These are phyloP conservation scores for Nephrocerus scutellatus DNA, from an alignment of 2,888 invertebrate species.

Conservation along the genomic window DNA sequence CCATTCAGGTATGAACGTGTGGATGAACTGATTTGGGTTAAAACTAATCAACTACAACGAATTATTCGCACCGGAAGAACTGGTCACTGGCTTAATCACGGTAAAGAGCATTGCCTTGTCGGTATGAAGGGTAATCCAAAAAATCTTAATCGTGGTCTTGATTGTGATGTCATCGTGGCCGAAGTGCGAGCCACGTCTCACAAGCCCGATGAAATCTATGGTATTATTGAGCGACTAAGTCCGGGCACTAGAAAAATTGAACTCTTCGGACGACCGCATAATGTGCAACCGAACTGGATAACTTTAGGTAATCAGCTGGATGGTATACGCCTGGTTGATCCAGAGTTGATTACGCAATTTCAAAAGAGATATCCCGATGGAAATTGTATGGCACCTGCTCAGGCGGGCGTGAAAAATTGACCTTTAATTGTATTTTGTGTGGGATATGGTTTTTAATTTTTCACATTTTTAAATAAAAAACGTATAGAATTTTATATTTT, in stretches of 20 bases:
- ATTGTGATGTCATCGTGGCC: constrained; percentile 97
- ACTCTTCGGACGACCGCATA: constrained; percentile 92
- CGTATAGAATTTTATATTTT: too few species aligned
- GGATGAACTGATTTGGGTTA: constrained; percentile 98
- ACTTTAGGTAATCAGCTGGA: constrained; percentile 96
- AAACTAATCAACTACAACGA: constrained; percentile 94
- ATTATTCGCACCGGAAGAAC: constrained; percentile 95
- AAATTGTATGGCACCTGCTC: constrained; percentile 46
- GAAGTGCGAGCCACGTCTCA: constrained; percentile 97
- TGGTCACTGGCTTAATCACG: constrained; percentile 98
- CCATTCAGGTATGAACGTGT: constrained; percentile 69
- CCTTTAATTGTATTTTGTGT: too few species aligned
- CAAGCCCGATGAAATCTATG: constrained; percentile 98
- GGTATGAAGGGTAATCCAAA: constrained; percentile 94
- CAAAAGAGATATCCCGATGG: constrained; percentile 92
- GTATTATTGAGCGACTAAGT: constrained; percentile 91
- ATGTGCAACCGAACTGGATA: constrained; percentile 97
- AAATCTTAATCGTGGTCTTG: constrained; percentile 84
- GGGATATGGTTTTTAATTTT: too few species aligned
- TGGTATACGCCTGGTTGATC: constrained; percentile 87
- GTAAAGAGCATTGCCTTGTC: constrained; percentile 94
- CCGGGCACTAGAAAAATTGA: constrained; percentile 97
- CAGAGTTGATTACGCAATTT: constrained; percentile 82
- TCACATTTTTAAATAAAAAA: too few species aligned
- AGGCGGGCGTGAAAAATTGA: too few species aligned